These are phyloP conservation scores for Atrina japonica DNA, from an alignment of 2,888 invertebrate species.

Conservation along the genomic window DNA sequence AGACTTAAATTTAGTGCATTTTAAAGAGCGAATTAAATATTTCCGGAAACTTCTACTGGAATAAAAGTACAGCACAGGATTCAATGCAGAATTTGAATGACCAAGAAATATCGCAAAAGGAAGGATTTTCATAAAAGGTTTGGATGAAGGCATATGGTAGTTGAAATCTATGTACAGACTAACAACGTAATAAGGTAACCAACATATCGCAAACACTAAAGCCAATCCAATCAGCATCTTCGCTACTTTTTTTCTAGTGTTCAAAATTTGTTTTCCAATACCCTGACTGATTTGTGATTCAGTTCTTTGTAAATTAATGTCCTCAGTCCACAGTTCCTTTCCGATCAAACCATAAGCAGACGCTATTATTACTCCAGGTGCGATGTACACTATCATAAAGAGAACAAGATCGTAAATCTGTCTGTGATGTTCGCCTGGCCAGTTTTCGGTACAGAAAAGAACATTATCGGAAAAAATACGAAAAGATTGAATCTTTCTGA, in stretches of 20 bases:
- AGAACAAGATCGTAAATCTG: conserved; percentile 86
- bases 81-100: conserved; percentile 89
- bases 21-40: conserved; percentile 81
- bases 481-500: conserved; percentile 73
- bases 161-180: conserved; percentile 85
- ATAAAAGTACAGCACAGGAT: conserved; percentile 89
- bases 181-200: conserved; percentile 89
- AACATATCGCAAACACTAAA: conserved; percentile 88
- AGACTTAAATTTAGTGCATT: conserved; percentile 53
- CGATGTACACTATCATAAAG: conserved; percentile 88
- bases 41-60: conserved; percentile 88
- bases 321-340: conserved; percentile 82
- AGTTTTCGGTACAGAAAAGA: conserved; percentile 85
- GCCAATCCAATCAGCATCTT: conserved; percentile 88
- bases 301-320: conserved; percentile 63
- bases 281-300: conserved; percentile 67
- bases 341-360: conserved; percentile 77
- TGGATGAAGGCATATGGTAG: conserved; percentile 63
- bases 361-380: conserved; percentile 84
- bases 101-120: conserved; percentile 88
- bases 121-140: conserved; percentile 78
- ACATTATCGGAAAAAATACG: conserved; percentile 63
- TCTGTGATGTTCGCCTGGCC: conserved; percentile 82
- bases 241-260: conserved; percentile 88
- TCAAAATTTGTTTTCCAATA: conserved; percentile 79